Base-by-base conservation (phyloP, 2,888 invertebrate genomes). In the Chymomyza fuscimana region DNA sequence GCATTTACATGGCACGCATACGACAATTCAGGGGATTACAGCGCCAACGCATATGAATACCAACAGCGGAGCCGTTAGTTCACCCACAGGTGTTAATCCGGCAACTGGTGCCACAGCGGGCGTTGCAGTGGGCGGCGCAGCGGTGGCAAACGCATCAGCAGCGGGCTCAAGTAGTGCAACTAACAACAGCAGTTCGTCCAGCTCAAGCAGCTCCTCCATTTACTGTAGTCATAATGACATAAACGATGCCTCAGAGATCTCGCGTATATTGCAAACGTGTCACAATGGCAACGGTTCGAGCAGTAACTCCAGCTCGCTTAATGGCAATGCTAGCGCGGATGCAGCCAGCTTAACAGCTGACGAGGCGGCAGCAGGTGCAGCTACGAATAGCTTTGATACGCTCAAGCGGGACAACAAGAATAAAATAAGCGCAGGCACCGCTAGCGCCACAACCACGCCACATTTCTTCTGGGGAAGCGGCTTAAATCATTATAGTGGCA, bases 211-310 rank as follows among this genome's bases (percentile, higher is more conserved):
- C 69, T 59, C 16, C 63, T 59, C 40, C 10, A 2, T 7, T 52
- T 19, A 19, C 67, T 16, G 15, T 19, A 74, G 81, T 77, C 89
- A 91, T 78, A 91, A 90, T 69, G 92, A 92, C 78, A 91, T 91
- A 51, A 92, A 90, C 70, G 91, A 92, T 79, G 90, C 91, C 22
- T 91, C 92, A 58, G 91, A 92, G 77, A 92, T 92, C 70, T 92
- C 92, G 19, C 90, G 92, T 68, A 92, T 92, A 67, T 79, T 92
- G 70, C 92, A 92, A 73, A 92, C 92, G 67, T 92, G 92, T 73
- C 92, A 92, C 79, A 92, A 92, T 52, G 92, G 91, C 52, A 91
- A 90, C 72, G 91, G 90, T 56, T 85, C 76, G 62, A 62, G 58
- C 67, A 58, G 66, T 63, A 63, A 67, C 40, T 62, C 70, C 65